These are phyloP conservation scores for Aspidiotus destructor DNA, from an alignment of 2,888 invertebrate genomes.

Conservation along the genomic window DNA sequence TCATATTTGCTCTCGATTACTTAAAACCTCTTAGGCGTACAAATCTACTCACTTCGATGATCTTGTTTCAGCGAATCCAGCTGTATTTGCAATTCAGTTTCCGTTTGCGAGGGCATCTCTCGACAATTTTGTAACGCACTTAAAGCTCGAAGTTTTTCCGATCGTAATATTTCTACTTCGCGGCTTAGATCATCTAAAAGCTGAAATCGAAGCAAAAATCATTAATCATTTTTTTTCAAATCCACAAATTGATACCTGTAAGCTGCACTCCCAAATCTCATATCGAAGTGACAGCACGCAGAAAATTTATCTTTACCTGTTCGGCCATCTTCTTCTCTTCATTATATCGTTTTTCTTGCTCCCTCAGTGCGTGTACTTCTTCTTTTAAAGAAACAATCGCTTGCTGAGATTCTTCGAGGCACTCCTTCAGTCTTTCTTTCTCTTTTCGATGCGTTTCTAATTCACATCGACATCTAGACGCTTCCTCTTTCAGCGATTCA, in stretches of 20 bases:
- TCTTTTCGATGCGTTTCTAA: constrained; percentile 53
- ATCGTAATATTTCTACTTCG: constrained; percentile 56
- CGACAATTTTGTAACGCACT: constrained; percentile 43
- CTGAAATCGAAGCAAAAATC: constrained; percentile 39
- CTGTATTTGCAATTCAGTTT: constrained; percentile 59
- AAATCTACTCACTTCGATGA: constrained; percentile 56
- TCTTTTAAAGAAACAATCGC: constrained; percentile 45
- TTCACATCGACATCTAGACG: constrained; percentile 52
- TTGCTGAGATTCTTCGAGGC: constrained; percentile 48
- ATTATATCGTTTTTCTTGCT: constrained; percentile 46
- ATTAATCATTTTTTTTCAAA: too few species aligned
- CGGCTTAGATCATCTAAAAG: constrained; percentile 56
- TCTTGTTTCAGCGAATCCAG: constrained; percentile 60
- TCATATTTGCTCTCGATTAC: too few species aligned
- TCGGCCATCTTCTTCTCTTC: constrained; percentile 40
- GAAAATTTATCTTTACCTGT: constrained; percentile 38
- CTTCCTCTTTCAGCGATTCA: constrained; percentile 55
- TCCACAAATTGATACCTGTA: too few species aligned
- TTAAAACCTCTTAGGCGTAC: background rate
- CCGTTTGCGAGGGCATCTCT: constrained; percentile 49
- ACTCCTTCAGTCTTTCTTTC: constrained; percentile 47
- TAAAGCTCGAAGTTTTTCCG: constrained; percentile 47
- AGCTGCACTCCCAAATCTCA: background rate
- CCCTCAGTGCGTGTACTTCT: constrained; percentile 44
- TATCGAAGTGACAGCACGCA: background rate